Conservation (phyloP, 1,140 invertebrate genomes). For the Ctenoplectra terminalis region DNA sequence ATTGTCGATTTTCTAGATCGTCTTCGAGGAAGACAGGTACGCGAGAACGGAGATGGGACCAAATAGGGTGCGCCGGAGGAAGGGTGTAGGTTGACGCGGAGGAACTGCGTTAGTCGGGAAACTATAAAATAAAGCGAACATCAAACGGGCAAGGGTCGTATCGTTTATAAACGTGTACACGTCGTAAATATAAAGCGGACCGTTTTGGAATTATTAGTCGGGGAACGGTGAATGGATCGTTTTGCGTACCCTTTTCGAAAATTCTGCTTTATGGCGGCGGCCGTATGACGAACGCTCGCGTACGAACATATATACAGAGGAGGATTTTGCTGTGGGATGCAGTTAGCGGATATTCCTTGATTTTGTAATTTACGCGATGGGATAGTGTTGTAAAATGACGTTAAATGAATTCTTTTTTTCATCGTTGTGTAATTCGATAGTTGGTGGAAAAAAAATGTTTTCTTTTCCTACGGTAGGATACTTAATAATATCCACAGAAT, state of each 20-base stretch:
- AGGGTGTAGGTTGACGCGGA: background rate
- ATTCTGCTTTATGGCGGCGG: background rate
- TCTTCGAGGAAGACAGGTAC: too few relatives aligned
- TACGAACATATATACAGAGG: too few relatives aligned
- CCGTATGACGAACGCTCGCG: background rate
- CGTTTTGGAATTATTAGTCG: slow-evolving; percentile 37
- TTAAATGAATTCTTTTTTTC: too few relatives aligned
- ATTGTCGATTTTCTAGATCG: background rate
- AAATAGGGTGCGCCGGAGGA: background rate
- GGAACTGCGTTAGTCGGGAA: background rate
- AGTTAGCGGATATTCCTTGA: background rate
- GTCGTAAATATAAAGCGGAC: slow-evolving; percentile 43
- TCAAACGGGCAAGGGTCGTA: slow-evolving; percentile 25
- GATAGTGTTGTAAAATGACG: background rate
- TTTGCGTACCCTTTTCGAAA: background rate
- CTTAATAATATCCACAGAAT: too few relatives aligned
- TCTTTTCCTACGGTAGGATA: too few relatives aligned
- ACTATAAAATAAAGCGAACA: slow-evolving; percentile 47
- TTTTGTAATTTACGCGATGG: background rate
- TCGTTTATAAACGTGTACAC: slow-evolving; percentile 48
- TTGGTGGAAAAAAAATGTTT: too few relatives aligned
- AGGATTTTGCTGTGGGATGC: too few relatives aligned
- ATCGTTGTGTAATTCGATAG: too few relatives aligned
- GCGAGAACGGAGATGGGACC: background rate
- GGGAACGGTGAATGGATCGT: background rate